Base-by-base conservation (phyloP, 2,888 invertebrate genomes). In the Drosophila algonquin region DNA sequence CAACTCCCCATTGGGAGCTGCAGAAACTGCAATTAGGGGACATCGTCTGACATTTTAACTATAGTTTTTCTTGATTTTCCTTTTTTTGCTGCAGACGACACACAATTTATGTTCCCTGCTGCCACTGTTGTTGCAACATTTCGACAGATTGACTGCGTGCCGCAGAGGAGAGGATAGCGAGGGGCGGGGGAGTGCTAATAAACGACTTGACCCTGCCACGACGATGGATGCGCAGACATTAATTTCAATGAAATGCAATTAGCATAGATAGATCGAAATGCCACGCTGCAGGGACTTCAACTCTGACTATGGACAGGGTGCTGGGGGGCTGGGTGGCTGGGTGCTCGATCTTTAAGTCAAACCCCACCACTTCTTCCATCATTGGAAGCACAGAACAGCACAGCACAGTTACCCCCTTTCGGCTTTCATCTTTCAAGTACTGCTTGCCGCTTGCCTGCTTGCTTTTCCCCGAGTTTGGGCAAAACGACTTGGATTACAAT, bases 231-330 rank as follows among this genome's bases (percentile, higher is more conserved):
- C 65, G 67, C 32, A 56, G 35, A 57, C 69, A 67, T 67, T 68
- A 67, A 67, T 67, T 67, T 67, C 65, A 67, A 68, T 51, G 65
- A 68, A 67, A 67, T 67, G 65, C 69, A 67, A 67, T 67, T 67
- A 67, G 65, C 65, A 67, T 57, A 67, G 57, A 67, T 51, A 57
- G 57, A 68, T 67, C 51, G 65, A 67, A 67, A 67, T 67, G 56
- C 65, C 65, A 45, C 50, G 68, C 18, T 12, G 12, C 35, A 35
- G 12, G 35, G 68, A 32, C 3, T 10, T 10, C 32, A 10, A 32
- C 40, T 14, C 24, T 40, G 40, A 14, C 35, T 40, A 40, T 14
- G 35, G 35, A 40, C 14, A 14, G 40, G 40, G 4, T 24, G 24
- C 24, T 24, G 24, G 24, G 24, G 3, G 4, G 24, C 24, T 24